phyloP scores from a whole-genome alignment of 2,113 vertebrate species.

The Atrichornis clamosus region DNA sequence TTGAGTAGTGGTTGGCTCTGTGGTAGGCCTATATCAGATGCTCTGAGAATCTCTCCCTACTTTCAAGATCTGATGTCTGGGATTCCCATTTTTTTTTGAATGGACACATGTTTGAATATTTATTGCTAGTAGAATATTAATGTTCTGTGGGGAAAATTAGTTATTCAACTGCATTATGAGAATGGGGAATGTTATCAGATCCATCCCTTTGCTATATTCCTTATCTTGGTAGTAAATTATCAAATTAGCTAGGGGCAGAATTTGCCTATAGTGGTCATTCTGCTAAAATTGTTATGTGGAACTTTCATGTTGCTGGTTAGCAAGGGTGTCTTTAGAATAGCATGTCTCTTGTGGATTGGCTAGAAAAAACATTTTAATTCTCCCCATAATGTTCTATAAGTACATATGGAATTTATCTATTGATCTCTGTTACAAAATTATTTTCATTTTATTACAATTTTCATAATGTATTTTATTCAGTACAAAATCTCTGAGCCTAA shows the following conservation, averaged over 20 bases:
- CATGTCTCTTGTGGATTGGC: background rate
- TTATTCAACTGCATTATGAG: background rate
- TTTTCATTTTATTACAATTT: background rate
- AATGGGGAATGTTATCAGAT: background rate
- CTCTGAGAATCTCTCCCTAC: background rate
- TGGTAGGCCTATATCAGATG: background rate
- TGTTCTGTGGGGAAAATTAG: background rate
- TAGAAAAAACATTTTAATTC: background rate
- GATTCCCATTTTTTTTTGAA: background rate
- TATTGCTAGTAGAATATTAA: background rate
- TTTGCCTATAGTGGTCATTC: background rate
- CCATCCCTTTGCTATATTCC: background rate
- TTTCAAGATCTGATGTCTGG: background rate
- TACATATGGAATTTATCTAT: background rate
- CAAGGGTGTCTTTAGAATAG: background rate
- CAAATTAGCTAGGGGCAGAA: background rate
- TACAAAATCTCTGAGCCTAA: background rate
- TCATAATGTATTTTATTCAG: background rate
- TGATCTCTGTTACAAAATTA: background rate
- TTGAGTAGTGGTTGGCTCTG: fast-evolving
- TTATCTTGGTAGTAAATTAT: background rate
- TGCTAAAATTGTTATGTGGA: background rate
- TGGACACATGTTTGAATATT: background rate
- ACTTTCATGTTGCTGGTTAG: background rate
- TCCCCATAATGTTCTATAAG: background rate